A percentile compares a stretch with the other conserved stretches of the same genome.
phyloP scores from a whole-genome alignment of 2,888 invertebrate species.

The Archips crataeganus region DNA sequence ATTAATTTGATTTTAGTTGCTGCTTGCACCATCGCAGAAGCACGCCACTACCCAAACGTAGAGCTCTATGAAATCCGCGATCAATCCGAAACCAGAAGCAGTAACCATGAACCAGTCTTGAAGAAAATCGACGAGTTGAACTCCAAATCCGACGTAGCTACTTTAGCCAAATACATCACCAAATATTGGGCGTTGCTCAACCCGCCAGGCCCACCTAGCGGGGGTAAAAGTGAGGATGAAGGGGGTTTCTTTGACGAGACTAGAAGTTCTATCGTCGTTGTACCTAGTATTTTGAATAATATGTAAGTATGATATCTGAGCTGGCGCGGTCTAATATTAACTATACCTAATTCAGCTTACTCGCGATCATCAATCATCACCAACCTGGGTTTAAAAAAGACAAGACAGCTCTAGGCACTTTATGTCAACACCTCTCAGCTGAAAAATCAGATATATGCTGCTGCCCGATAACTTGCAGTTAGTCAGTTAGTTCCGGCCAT shows the following conservation, averaged over 20 bases:
- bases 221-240: not conserved
- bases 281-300: not conserved
- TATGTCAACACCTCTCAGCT: no score
- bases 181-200: not conserved
- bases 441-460: no score
- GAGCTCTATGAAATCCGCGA: slow-evolving; percentile 27
- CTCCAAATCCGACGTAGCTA: not conserved
- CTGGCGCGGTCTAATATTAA: no score
- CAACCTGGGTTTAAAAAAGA: no score
- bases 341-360: no score
- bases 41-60: not conserved
- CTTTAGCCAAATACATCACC: not conserved
- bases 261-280: not conserved
- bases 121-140: not conserved
- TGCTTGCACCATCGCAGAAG: not conserved
- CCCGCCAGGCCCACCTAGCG: not conserved
- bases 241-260: not conserved
- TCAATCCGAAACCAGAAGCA: not conserved
- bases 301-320: not conserved
- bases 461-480: no score
- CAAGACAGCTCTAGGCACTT: no score
- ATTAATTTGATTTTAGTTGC: not conserved
- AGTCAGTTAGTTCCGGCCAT: no score
- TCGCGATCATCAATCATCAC: no score
- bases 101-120: not conserved